A percentile compares a stretch with the other conserved stretches of the same genome.
These are phyloP conservation scores for Brachypalpus laphriformis DNA, from an alignment of 2,888 invertebrate species.

Conservation along the genomic window DNA sequence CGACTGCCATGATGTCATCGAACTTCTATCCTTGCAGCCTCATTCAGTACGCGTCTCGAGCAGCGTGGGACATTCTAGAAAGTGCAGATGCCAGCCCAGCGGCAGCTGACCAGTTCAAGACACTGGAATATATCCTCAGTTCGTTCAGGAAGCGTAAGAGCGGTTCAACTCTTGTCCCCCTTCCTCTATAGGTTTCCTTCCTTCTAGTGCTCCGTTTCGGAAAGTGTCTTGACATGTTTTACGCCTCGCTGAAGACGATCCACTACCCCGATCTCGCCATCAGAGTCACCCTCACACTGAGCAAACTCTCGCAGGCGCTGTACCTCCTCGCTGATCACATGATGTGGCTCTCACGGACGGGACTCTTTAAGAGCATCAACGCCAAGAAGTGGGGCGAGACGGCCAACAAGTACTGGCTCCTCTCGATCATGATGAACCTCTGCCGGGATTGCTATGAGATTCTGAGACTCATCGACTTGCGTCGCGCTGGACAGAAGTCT, in stretches of 20 bases:
- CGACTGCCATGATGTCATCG: conserved; percentile 27
- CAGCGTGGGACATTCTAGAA: conserved; percentile 90
- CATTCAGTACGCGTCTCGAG: conserved; percentile 91
- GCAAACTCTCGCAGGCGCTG: conserved; percentile 90
- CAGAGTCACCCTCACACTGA: conserved; percentile 88
- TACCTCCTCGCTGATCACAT: conserved; percentile 94
- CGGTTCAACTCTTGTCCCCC: not conserved
- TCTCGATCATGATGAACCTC: conserved; percentile 91
- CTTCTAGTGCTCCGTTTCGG: conserved; percentile 93
- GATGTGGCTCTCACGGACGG: conserved; percentile 91
- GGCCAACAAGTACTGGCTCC: conserved; percentile 93
- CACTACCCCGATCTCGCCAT: conserved; percentile 89
- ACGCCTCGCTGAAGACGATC: conserved; percentile 88
- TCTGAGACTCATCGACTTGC: conserved; percentile 85
- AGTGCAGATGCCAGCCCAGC: conserved; percentile 85
- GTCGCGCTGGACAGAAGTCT: conserved; percentile 82
- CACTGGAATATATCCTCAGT: conserved; percentile 91
- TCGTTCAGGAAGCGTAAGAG: conserved; percentile 92
- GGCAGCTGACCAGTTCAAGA: conserved; percentile 89
- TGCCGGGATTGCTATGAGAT: conserved; percentile 94
- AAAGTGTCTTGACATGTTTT: conserved; percentile 91
- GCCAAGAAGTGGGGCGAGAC: conserved; percentile 89
- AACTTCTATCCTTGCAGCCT: conserved; percentile 86
- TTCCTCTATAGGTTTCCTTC: conserved; percentile 47
- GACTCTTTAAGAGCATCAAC: conserved; percentile 86